Evolutionary conservation across 1,140 invertebrate genomes (phyloP).

Genomic region (Fopius arisanus): DNA sequence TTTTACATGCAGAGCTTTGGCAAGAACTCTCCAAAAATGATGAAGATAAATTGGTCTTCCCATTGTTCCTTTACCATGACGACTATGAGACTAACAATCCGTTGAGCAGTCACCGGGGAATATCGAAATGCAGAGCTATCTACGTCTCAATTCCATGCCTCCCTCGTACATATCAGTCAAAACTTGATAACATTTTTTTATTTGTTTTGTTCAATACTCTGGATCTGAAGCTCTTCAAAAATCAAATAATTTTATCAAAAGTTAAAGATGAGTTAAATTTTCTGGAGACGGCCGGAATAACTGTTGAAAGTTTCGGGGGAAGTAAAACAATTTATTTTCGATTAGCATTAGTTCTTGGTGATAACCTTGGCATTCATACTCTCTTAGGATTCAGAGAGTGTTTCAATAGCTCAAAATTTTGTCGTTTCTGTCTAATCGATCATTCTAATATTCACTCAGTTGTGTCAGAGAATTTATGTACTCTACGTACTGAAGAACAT

Average conservation of each 20-base stretch:
- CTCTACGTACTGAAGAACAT: conserved; percentile 28
- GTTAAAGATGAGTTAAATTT: conserved; percentile 41
- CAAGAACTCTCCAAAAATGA: background rate
- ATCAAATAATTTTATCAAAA: conserved; percentile 39
- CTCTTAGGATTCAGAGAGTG: conserved; percentile 46
- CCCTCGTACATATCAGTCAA: conserved; percentile 32
- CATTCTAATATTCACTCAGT: conserved; percentile 33
- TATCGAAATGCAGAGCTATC: conserved; percentile 17
- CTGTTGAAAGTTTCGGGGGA: conserved; percentile 23
- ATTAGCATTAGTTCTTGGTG: conserved; percentile 44
- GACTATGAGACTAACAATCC: conserved; percentile 35
- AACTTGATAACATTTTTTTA: conserved; percentile 47
- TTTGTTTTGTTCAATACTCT: conserved; percentile 42
- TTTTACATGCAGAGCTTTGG: conserved; percentile 25
- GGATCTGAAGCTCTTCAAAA: conserved; percentile 41
- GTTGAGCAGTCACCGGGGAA: background rate
- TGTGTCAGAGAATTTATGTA: conserved; percentile 34
- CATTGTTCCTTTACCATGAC: conserved; percentile 26
- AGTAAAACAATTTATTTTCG: conserved; percentile 40
- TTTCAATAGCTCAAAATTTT: conserved; percentile 45
- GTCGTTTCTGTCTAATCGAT: conserved; percentile 45
- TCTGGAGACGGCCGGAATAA: conserved; percentile 3
- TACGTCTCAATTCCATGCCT: conserved; percentile 37
- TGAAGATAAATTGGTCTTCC: conserved; percentile 20
- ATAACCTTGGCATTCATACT: conserved; percentile 52